A percentile compares a stretch with the other conserved stretches of the same genome.
Evolutionary conservation across 2,888 invertebrate species (phyloP).

Genomic region (Thumatha senex): DNA sequence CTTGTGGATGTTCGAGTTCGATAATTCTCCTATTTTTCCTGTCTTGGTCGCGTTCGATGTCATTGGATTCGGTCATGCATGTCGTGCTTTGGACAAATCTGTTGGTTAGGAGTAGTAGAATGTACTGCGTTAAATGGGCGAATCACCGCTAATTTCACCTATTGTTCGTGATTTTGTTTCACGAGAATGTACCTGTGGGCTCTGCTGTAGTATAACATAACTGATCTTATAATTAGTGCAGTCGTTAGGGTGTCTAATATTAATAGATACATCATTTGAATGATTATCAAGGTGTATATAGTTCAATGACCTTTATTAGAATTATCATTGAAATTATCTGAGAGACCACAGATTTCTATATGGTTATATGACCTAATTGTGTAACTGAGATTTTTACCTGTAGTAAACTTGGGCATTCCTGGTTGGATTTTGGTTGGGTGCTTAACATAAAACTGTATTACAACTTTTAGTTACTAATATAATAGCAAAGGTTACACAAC

Average conservation of each 20-base stretch:
- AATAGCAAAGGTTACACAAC: conserved; percentile 24
- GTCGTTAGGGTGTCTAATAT: conserved; percentile 26
- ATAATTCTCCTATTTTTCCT: conserved; percentile 47
- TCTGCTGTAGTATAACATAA: conserved; percentile 41
- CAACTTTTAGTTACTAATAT: no score
- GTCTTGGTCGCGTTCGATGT: conserved; percentile 69
- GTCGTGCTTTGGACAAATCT: conserved; percentile 55
- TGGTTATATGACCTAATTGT: conserved; percentile 30
- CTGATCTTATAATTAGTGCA: conserved; percentile 55
- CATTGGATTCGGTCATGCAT: conserved; percentile 72
- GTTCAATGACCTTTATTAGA: conserved; percentile 56
- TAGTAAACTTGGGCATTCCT: not conserved
- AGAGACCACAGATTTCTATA: conserved; percentile 20
- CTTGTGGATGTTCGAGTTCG: conserved; percentile 38
- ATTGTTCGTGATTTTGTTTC: conserved; percentile 65
- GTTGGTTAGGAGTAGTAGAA: conserved; percentile 48
- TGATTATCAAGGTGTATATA: conserved; percentile 22
- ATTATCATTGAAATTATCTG: conserved; percentile 50
- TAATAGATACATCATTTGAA: conserved; percentile 22
- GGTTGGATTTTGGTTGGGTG: not conserved
- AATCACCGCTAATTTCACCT: conserved; percentile 65
- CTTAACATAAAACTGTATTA: not conserved
- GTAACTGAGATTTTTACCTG: not conserved
- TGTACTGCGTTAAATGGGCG: conserved; percentile 52
- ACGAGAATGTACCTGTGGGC: conserved; percentile 55